These are phyloP conservation scores for Australoheros scitulus DNA, from an alignment of 2,113 vertebrate genomes.

Conservation along the genomic window DNA sequence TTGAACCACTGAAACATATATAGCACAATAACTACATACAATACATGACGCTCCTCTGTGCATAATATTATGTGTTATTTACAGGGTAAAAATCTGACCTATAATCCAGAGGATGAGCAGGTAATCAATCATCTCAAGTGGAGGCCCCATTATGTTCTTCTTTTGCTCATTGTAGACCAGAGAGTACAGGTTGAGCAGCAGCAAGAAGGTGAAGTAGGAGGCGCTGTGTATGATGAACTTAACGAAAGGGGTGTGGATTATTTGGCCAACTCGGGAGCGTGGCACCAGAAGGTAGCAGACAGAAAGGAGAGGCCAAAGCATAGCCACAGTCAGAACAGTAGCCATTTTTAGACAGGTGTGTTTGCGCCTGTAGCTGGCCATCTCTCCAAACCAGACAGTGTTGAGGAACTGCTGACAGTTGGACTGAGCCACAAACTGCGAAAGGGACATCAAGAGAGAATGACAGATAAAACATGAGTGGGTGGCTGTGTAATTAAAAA, in stretches of 20 bases:
- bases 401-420: slow-evolving; percentile 99
- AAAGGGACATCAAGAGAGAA: not conserved
- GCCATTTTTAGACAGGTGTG: slow-evolving; percentile 97
- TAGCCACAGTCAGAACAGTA: slow-evolving; percentile 90
- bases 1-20: not conserved
- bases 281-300: slow-evolving; percentile 95
- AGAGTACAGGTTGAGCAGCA: slow-evolving; percentile 97
- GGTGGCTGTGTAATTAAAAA: not conserved
- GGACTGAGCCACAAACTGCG: slow-evolving; percentile 96
- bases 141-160: slow-evolving; percentile 96
- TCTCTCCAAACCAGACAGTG: slow-evolving; percentile 98
- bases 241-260: slow-evolving; percentile 98
- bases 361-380: slow-evolving; percentile 96
- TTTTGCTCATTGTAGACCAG: slow-evolving; percentile 95
- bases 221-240: slow-evolving; percentile 99
- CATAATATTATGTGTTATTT: not conserved
- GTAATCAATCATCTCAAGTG: slow-evolving; percentile 93
- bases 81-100: slow-evolving; percentile 78
- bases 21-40: not conserved
- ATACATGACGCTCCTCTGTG: not conserved
- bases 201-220: slow-evolving; percentile 96
- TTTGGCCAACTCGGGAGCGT: slow-evolving; percentile 92
- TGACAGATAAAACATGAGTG: not conserved
- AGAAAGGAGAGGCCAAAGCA: slow-evolving; percentile 95
- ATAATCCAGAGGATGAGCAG: slow-evolving; percentile 98